Percentiles rank a stretch among this genome's conserved stretches.
Conservation (phyloP, 2,797 vertebrate genomes). For the Brachyrhaphis roseni region DNA sequence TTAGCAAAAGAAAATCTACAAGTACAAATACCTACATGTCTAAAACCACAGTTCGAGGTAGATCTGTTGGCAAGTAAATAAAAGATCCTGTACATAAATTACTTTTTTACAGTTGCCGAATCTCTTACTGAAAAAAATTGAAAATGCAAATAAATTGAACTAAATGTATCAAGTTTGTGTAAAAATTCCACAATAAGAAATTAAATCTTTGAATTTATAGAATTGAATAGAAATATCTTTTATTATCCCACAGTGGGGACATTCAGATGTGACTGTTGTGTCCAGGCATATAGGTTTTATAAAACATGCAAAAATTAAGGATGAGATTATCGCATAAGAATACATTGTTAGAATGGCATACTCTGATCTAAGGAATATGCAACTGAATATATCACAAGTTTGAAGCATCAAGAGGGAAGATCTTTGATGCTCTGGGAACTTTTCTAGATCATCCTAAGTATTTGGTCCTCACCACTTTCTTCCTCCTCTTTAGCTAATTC, state of each 20-base stretch:
- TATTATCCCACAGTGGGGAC: background rate
- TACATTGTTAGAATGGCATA: too few relatives aligned
- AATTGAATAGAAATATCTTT: background rate
- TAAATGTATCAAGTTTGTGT: background rate
- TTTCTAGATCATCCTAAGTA: background rate
- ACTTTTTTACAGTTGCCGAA: background rate
- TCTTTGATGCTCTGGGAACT: background rate
- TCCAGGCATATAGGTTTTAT: background rate
- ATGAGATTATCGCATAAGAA: background rate
- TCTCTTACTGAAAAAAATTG: background rate
- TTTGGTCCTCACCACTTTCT: background rate
- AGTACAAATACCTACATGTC: background rate
- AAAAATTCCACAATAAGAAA: background rate
- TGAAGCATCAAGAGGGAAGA: background rate
- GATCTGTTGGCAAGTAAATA: too few relatives aligned
- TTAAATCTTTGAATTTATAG: background rate
- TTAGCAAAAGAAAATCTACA: background rate
- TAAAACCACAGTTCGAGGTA: background rate
- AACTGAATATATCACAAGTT: background rate
- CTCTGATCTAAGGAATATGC: too few relatives aligned
- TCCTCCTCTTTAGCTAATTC: background rate
- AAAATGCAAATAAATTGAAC: background rate
- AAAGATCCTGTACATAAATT: background rate
- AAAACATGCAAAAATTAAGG: background rate
- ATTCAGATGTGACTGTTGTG: too few relatives aligned